Base-by-base conservation (phyloP, 2,888 invertebrate genomes). In the Hydroisotoma schaefferi region DNA sequence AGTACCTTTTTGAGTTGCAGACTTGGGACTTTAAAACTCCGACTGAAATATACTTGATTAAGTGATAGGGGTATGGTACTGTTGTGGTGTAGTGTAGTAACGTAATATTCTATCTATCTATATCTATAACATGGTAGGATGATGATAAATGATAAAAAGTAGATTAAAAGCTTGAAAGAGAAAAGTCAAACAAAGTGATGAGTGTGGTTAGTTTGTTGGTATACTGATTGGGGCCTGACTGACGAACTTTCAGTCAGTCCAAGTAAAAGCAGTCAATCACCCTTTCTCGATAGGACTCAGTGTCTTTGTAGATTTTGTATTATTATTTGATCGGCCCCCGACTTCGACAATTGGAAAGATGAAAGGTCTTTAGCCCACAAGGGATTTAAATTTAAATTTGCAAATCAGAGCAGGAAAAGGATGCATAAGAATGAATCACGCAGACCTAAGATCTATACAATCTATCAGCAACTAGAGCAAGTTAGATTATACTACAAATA, bases 301-400 rank as follows among this genome's bases (percentile, higher is more conserved):
- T 25, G 33, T 10, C 22, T 25, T 15, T 25, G 6, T 43, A 15
- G 43, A 5, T 43, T 18, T 43, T 18, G 6, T 46, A 22, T 25
- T 15, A 23, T 25, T 46, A 25, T 46, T 46, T 46, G 38, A n/a
- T n/a, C n/a, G n/a, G n/a, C n/a, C n/a, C n/a, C n/a, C n/a, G 25
- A 4, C 38, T 29, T 40, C 20, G 53, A 53, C 40, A 53, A 53
- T 53, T 53, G 38, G 18, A 53, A 40, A 53, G 53, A 53, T 53
- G 53, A 53, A 53, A 53, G 53, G 43, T 53, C 53, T 40, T 38
- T 10, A 40, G 53, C 43, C 15, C 53, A 40, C 53, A 40, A 26
- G 53, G 43, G 53, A 53, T 37, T 53, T 53, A 27, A 40, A 46
- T 53, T 53, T 53, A 40, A 53, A 53, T 53, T 53, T 53, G 53